phyloP scores from a whole-genome alignment of 2,888 invertebrate genomes.

The Cynaeus angustus region DNA sequence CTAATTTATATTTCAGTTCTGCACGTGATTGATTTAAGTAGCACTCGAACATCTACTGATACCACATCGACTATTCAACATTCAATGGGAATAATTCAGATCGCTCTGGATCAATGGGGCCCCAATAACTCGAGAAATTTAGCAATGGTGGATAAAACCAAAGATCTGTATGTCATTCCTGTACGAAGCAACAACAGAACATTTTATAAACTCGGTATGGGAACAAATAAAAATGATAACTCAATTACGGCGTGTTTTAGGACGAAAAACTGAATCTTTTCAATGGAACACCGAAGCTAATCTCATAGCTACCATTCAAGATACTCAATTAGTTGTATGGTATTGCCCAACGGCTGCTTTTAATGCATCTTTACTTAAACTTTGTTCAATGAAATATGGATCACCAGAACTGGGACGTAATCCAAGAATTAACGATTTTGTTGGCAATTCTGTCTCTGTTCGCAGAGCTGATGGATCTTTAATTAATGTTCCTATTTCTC shows the following conservation, averaged over 20 bases:
- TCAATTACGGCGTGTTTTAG: conserved; percentile 63
- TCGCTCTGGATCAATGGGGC: conserved; percentile 91
- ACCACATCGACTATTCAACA: conserved; percentile 86
- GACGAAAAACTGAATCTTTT: conserved; percentile 74
- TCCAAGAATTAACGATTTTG: conserved; percentile 86
- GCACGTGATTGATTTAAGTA: conserved; percentile 88
- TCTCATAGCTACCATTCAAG: conserved; percentile 86
- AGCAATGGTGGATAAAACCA: conserved; percentile 91
- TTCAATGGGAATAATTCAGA: conserved; percentile 84
- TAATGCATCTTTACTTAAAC: conserved; percentile 80
- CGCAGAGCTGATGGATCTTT: conserved; percentile 93
- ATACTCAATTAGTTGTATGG: conserved; percentile 87
- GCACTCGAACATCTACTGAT: conserved; percentile 82
- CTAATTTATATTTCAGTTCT: conserved; percentile 75
- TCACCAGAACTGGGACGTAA: conserved; percentile 88
- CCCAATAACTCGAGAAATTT: conserved; percentile 85
- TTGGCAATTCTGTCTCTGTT: conserved; percentile 88
- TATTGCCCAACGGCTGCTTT: conserved; percentile 85
- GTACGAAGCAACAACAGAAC: conserved; percentile 79
- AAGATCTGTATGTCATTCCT: conserved; percentile 89
- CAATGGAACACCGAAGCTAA: conserved; percentile 86
- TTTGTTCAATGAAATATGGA: conserved; percentile 75
- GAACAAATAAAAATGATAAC: background rate
- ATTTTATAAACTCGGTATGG: conserved; percentile 83
- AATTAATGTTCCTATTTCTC: conserved; percentile 82